Evolutionary conservation across 2,888 invertebrate species (phyloP).

Genomic region (Ophion slaviceki): DNA sequence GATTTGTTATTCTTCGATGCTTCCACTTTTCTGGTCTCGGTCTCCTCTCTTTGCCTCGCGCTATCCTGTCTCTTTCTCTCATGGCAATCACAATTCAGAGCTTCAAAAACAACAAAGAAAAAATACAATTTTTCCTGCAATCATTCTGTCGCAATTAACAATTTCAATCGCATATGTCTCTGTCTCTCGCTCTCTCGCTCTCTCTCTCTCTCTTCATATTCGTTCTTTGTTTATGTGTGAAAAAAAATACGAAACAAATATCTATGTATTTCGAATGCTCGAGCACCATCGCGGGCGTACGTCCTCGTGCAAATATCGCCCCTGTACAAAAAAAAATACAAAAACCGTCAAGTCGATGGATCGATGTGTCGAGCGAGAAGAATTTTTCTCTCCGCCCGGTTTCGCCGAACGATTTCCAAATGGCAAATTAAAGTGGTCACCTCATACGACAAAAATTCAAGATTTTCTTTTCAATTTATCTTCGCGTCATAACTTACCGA

Average conservation of each 20-base stretch:
- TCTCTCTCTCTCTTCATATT: conserved; percentile 9
- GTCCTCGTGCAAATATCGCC: conserved; percentile 61
- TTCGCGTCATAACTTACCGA: background rate
- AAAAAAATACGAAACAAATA: background rate
- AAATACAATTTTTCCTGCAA: conserved; percentile 17
- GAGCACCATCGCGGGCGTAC: conserved; percentile 63
- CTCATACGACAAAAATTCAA: background rate
- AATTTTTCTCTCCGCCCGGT: background rate
- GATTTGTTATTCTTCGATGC: conserved; percentile 20
- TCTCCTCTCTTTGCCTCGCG: conserved; percentile 66
- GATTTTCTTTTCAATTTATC: background rate
- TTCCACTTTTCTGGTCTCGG: conserved; percentile 30
- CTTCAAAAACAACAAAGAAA: background rate
- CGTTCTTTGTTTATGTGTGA: background rate
- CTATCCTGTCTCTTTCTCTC: conserved; percentile 17
- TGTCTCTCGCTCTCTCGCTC: conserved; percentile 65
- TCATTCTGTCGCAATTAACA: background rate
- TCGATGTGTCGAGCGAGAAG: conserved; percentile 49
- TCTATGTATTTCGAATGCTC: conserved; percentile 12
- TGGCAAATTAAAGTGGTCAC: background rate
- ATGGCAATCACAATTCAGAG: conserved; percentile 31
- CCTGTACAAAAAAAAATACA: conserved; percentile 38
- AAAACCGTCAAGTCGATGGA: conserved; percentile 48
- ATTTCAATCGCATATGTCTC: background rate
- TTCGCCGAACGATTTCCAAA: background rate